Percentiles rank a stretch among this genome's conserved stretches.
Evolutionary conservation across 2,113 vertebrate genomes (phyloP).

Genomic region (Loxodonta africana): DNA sequence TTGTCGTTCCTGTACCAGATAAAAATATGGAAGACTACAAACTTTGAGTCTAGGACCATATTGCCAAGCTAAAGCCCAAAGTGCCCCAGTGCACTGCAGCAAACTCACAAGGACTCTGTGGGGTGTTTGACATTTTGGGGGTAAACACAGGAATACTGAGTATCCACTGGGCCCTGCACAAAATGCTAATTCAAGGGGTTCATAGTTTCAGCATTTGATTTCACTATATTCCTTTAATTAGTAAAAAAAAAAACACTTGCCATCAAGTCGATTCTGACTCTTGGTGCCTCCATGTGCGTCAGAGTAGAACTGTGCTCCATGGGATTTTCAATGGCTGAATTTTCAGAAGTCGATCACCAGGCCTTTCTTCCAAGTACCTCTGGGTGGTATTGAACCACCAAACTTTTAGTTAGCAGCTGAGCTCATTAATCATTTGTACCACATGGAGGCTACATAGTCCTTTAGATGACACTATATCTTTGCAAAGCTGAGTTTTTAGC

Average conservation of each 20-base stretch:
- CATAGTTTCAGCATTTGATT: not conserved
- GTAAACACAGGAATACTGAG: not conserved
- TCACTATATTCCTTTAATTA: not conserved
- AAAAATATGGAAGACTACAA: not conserved
- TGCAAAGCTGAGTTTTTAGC: not conserved
- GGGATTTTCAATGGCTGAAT: no score
- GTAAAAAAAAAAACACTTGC: no score
- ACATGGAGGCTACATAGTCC: not conserved
- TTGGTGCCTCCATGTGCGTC: no score
- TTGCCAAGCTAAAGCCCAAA: not conserved
- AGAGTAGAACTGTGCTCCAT: no score
- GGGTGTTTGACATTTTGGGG: not conserved
- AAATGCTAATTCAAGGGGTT: not conserved
- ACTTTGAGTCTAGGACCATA: not conserved
- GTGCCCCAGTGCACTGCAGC: not conserved
- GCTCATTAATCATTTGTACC: no score
- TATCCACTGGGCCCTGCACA: not conserved
- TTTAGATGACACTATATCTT: not conserved
- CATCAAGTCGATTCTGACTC: no score
- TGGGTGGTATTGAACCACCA: no score
- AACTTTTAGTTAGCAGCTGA: no score
- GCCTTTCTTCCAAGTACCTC: no score
- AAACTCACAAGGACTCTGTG: not conserved
- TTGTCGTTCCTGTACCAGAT: not conserved
- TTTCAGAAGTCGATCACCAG: no score